Percentiles rank a stretch among this genome's conserved stretches.
These are phyloP conservation scores for Iguana delicatissima DNA, from an alignment of 2,797 vertebrate species.

Conservation along the genomic window DNA sequence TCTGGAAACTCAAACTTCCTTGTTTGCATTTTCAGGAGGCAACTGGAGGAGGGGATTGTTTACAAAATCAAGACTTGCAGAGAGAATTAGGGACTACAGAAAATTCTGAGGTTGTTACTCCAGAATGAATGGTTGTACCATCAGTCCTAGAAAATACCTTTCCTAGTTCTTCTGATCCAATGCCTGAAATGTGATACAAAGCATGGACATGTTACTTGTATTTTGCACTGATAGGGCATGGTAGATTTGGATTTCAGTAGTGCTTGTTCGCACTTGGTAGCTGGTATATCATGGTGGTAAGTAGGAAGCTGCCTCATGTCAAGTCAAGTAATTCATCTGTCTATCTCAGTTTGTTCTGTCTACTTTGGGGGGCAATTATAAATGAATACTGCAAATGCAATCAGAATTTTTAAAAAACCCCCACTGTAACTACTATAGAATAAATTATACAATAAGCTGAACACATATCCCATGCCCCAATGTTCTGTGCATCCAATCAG, in stretches of 20 bases:
- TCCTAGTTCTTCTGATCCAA: not conserved
- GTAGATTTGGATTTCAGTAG: not conserved
- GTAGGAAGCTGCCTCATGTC: not conserved
- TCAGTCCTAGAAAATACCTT: not conserved
- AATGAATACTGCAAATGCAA: too few species aligned
- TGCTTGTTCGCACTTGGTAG: not conserved
- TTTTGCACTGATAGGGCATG: not conserved
- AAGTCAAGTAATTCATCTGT: not conserved
- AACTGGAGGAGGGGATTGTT: not conserved
- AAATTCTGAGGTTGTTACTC: too few species aligned
- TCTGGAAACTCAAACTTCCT: not conserved
- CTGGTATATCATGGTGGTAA: not conserved
- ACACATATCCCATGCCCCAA: too few species aligned
- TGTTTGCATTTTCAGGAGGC: too few species aligned
- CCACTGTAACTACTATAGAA: too few species aligned
- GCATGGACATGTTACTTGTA: not conserved
- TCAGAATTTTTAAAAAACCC: too few species aligned
- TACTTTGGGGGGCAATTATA: too few species aligned
- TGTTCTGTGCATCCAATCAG: too few species aligned
- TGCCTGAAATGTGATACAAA: not conserved
- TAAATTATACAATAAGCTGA: too few species aligned
- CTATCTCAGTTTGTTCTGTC: not conserved
- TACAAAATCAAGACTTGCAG: not conserved
- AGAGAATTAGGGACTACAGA: too few species aligned
- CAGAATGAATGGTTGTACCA: not conserved